Conservation (phyloP, 1,140 invertebrate genomes). For the Agrilus planipennis region DNA sequence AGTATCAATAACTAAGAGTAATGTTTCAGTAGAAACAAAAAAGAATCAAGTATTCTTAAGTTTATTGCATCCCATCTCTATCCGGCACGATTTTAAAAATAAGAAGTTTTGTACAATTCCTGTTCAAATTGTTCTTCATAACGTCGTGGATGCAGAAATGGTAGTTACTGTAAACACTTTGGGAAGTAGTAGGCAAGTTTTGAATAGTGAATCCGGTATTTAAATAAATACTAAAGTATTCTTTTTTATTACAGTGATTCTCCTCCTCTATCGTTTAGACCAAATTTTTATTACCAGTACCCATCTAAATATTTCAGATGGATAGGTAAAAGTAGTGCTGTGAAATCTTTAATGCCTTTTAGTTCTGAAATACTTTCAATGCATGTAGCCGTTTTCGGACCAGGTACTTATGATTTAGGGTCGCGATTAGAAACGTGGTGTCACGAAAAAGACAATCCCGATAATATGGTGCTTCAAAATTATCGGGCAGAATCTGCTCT, state of each 20-base stretch:
- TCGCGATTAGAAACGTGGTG: conserved; percentile 26
- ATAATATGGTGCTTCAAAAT: no score
- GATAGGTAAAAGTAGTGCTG: conserved; percentile 23
- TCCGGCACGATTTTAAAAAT: conserved; percentile 40
- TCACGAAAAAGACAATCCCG: no score
- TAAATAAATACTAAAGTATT: background rate
- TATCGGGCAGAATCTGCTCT: no score
- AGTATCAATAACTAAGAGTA: conserved; percentile 7
- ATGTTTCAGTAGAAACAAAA: conserved; percentile 8
- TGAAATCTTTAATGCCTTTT: conserved; percentile 22
- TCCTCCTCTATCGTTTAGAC: conserved; percentile 3
- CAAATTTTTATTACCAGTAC: conserved; percentile 19
- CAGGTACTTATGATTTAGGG: conserved; percentile 32
- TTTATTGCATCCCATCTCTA: conserved; percentile 37
- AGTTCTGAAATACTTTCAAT: conserved; percentile 22
- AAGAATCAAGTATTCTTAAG: conserved; percentile 37
- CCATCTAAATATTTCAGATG: conserved; percentile 29
- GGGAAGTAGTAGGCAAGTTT: conserved; percentile 20
- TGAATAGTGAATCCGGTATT: background rate
- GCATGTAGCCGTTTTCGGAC: conserved; percentile 21
- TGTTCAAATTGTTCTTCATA: conserved; percentile 38
- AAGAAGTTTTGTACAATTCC: conserved; percentile 41
- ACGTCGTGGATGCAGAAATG: conserved; percentile 16
- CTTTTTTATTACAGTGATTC: conserved; percentile 14
- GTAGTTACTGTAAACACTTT: conserved; percentile 26